Evolutionary conservation across 2,113 vertebrate species (phyloP), one percentile per base, ranked within the genome.

Genomic region (Chaetodon trifascialis): DNA sequence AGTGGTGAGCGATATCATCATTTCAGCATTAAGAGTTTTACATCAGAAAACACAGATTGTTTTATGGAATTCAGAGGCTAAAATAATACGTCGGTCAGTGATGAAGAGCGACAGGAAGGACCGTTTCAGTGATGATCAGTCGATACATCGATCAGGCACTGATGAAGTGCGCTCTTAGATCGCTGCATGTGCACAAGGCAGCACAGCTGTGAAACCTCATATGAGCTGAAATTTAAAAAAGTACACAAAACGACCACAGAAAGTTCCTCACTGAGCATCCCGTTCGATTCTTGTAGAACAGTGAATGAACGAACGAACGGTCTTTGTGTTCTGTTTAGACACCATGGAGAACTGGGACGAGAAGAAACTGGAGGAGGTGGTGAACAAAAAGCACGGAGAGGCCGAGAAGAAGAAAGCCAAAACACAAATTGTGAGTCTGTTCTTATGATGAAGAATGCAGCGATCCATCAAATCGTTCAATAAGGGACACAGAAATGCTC

Each of bases 281-380:
- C 5, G 38, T 30, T 58, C 19, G 7, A 4, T 72, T 44, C 34
- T 21, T 46, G 16, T 44, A 47, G 7, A 30, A 59, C 0, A 5
- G 15, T 72, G n/a, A n/a, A 30, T 62, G 5, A 12, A 14, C 54
- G 0, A 25, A 2, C 54, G 7, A 44, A 51, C 15, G 40, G 34
- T 21, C 36, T 83, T 23, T 23, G 47, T 84, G 8, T 66, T 88
- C 42, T 83, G 51, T 69, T 10, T 89, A 99, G 98, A 99, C 93
- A 99, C 97, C 7, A 99, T 99, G 98, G 98, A 99, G 11, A 99
- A 97, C 92, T 99, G 98, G 98, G 98, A 99, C 81, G 98, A 99
- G 93, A 98, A 98, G 95, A 99, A 99, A 83, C 93, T 99, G 91
- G 97, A 99, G 89, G 98, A 99, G 91, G 98, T 99, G 34, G 95